Percentiles rank a stretch among this genome's conserved stretches.
Conservation (phyloP, 2,888 invertebrate genomes). For the Tachystola acroxantha region DNA sequence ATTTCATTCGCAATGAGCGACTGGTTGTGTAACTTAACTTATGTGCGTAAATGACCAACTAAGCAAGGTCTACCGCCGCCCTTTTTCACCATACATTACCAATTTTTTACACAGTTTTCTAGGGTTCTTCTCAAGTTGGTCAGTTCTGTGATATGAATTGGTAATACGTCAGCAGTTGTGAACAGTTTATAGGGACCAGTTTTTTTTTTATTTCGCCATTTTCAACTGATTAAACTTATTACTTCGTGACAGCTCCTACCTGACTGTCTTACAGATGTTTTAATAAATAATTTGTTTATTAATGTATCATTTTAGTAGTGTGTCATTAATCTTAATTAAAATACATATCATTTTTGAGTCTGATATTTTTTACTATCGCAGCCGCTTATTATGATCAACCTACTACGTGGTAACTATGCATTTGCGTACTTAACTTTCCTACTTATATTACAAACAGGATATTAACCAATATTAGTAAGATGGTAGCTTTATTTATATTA, state of each 20-base stretch:
- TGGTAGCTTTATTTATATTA: too few species aligned
- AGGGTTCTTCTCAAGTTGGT: conserved; percentile 23
- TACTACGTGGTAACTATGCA: too few species aligned
- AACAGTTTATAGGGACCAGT: conserved; percentile 20
- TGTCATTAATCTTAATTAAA: too few species aligned
- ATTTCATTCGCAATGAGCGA: conserved; percentile 50
- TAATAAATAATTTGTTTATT: background rate
- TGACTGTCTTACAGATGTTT: background rate
- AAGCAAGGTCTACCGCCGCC: conserved; percentile 20
- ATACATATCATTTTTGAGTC: too few species aligned
- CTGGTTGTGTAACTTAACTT: conserved; percentile 28
- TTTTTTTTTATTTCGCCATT: conserved; percentile 15
- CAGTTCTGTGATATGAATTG: conserved; percentile 33
- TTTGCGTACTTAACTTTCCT: too few species aligned
- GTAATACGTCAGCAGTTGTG: conserved; percentile 24
- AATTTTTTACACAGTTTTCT: conserved; percentile 10
- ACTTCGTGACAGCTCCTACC: conserved; percentile 14
- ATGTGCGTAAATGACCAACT: conserved; percentile 25
- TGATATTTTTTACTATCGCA: too few species aligned
- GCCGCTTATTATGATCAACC: too few species aligned
- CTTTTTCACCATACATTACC: conserved; percentile 14
- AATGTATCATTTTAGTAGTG: too few species aligned
- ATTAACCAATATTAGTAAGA: too few species aligned
- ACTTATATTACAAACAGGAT: too few species aligned
- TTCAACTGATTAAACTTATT: conserved; percentile 16